Conservation (phyloP, 2,113 vertebrate species). For the Esox niger region DNA sequence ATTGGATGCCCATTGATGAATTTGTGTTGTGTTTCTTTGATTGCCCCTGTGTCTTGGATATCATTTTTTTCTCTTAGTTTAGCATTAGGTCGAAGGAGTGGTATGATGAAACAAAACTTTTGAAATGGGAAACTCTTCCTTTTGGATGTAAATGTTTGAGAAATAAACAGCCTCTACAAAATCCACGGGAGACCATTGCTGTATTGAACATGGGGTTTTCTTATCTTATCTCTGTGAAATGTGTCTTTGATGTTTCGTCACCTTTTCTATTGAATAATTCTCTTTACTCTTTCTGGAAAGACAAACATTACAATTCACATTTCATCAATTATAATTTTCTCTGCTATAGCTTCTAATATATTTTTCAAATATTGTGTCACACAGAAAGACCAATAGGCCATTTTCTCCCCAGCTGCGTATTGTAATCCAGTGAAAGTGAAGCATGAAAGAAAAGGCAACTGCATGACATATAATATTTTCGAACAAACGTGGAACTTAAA, state of each 20-base stretch:
- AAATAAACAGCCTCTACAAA: conserved; percentile 48
- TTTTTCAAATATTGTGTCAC: conserved; percentile 61
- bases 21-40: conserved; percentile 18
- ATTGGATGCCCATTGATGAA: conserved; percentile 3
- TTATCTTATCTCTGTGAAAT: conserved; percentile 68
- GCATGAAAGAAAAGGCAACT: conserved; percentile 52
- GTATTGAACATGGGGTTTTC: conserved; percentile 66
- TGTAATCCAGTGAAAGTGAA: conserved; percentile 59
- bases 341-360: conserved; percentile 52
- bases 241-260: conserved; percentile 70
- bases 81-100: conserved; percentile 25
- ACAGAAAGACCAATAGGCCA: conserved; percentile 52
- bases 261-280: conserved; percentile 65
- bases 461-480: conserved; percentile 65
- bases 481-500: conserved; percentile 55
- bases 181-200: conserved; percentile 33
- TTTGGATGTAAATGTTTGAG: conserved; percentile 34
- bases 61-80: conserved; percentile 11
- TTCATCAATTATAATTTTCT: conserved; percentile 46
- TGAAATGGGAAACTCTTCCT: conserved; percentile 11
- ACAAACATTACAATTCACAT: conserved; percentile 50
- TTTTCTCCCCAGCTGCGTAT: conserved; percentile 56
- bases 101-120: conserved; percentile 25
- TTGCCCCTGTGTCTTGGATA: conserved; percentile 12
- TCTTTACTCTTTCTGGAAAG: conserved; percentile 62